A percentile compares a stretch with the other conserved stretches of the same genome.
phyloP scores from a whole-genome alignment of 1,140 invertebrate species.

The Drosophila arawakana region DNA sequence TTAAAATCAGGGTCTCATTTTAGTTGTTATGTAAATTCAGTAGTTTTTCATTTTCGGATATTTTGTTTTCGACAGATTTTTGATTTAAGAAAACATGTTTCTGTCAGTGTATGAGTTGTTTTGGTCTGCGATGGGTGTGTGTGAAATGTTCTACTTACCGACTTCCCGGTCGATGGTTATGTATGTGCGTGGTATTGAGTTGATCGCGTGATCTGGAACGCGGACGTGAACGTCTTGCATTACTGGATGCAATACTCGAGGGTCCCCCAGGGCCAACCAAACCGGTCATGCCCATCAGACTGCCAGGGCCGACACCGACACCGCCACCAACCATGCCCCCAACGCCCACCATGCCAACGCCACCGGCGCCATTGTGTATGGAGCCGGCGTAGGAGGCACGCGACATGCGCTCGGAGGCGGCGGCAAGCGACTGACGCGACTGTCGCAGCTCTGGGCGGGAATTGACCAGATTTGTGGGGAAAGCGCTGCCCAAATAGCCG shows the following conservation, averaged over 20 bases:
- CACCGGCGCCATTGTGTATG: slow-evolving; percentile 85
- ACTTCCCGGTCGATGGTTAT: slow-evolving; percentile 86
- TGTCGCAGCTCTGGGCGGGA: slow-evolving; percentile 92
- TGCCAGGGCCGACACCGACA: slow-evolving; percentile 74
- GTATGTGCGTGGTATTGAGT: slow-evolving; percentile 81
- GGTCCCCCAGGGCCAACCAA: slow-evolving; percentile 77
- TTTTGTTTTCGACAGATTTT: too few species aligned
- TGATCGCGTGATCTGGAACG: slow-evolving; percentile 87
- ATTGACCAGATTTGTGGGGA: slow-evolving; percentile 90
- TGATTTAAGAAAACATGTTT: background rate
- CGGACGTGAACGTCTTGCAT: slow-evolving; percentile 88
- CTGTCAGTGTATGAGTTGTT: background rate
- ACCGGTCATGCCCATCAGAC: slow-evolving; percentile 71
- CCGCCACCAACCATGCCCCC: slow-evolving; percentile 67
- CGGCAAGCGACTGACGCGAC: slow-evolving; percentile 92
- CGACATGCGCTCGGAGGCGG: slow-evolving; percentile 91
- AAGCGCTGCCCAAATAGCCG: slow-evolving; percentile 89
- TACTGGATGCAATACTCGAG: slow-evolving; percentile 86
- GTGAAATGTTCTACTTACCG: slow-evolving; percentile 76
- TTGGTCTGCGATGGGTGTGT: background rate
- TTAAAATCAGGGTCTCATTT: too few species aligned
- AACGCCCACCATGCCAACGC: slow-evolving; percentile 71
- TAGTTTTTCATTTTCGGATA: too few species aligned
- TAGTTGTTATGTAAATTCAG: too few species aligned
- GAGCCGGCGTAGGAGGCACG: slow-evolving; percentile 88